A percentile compares a stretch with the other conserved stretches of the same genome.
Evolutionary conservation across 2,888 invertebrate genomes (phyloP).

Genomic region (Meta bourneti): DNA sequence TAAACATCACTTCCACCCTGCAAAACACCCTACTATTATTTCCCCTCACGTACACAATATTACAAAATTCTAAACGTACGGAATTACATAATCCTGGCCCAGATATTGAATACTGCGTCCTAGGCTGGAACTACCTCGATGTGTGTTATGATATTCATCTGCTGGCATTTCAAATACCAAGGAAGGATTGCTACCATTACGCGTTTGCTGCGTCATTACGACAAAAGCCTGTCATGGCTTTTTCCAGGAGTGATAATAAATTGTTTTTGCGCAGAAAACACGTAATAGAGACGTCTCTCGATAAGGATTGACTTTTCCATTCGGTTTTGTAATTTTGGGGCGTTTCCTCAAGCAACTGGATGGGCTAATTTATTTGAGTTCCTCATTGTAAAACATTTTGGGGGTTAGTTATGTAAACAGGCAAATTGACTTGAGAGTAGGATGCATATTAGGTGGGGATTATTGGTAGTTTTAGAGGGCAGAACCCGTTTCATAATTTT

Average conservation of each 20-base stretch:
- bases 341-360: constrained; percentile 5
- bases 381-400: background rate
- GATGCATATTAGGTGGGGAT: too few species aligned
- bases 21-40: background rate
- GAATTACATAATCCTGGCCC: constrained; percentile 41
- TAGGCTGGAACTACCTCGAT: constrained; percentile 5
- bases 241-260: constrained; percentile 30
- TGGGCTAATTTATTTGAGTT: constrained; percentile 2
- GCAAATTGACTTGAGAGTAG: too few species aligned
- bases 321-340: constrained; percentile 32
- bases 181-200: constrained; percentile 9
- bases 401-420: too few species aligned
- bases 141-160: constrained; percentile 16
- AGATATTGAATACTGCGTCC: constrained; percentile 17
- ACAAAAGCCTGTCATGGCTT: constrained; percentile 10
- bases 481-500: background rate
- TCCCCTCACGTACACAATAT: background rate
- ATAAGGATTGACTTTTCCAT: constrained; percentile 37
- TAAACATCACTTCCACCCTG: background rate
- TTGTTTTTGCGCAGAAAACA: constrained; percentile 3
- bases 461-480: constrained; percentile 6
- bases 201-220: constrained; percentile 3
- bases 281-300: constrained; percentile 18
- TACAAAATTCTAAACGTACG: constrained; percentile 14
- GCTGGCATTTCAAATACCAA: background rate